These are phyloP conservation scores for Acrossocheilus wenchowensis DNA, from an alignment of 2,797 vertebrate species.

Conservation along the genomic window DNA sequence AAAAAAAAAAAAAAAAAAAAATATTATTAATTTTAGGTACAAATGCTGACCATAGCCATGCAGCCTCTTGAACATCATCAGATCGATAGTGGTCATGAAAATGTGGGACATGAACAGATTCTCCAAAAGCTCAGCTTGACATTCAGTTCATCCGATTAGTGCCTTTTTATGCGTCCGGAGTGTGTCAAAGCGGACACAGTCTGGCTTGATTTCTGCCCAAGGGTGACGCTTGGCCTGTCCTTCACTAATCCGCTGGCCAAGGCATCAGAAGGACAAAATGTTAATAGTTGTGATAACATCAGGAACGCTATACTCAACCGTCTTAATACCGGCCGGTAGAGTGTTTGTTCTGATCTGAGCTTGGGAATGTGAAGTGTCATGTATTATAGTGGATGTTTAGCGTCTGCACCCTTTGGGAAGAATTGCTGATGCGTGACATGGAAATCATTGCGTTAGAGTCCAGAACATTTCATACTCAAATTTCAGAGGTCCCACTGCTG, in stretches of 20 bases:
- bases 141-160: conserved; percentile 8
- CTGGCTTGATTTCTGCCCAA: conserved; percentile 28
- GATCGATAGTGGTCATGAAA: not conserved
- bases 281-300: not conserved
- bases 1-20: not conserved
- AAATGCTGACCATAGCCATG: not conserved
- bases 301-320: not conserved
- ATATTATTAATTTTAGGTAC: not conserved
- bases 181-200: not conserved
- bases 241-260: conserved; percentile 38
- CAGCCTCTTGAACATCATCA: not conserved
- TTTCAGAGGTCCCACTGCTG: not conserved
- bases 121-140: not conserved
- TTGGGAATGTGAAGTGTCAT: not conserved
- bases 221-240: conserved; percentile 13
- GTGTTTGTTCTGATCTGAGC: not conserved
- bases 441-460: conserved; percentile 1
- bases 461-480: conserved; percentile 12
- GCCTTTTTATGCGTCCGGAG: conserved; percentile 9
- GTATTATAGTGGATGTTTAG: not conserved
- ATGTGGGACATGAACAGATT: not conserved
- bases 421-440: not conserved
- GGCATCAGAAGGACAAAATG: conserved; percentile 38
- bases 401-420: not conserved
- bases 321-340: not conserved